Percentiles rank a stretch among this genome's conserved stretches.
Evolutionary conservation across 2,888 invertebrate genomes (phyloP).

Genomic region (Thera britannica): DNA sequence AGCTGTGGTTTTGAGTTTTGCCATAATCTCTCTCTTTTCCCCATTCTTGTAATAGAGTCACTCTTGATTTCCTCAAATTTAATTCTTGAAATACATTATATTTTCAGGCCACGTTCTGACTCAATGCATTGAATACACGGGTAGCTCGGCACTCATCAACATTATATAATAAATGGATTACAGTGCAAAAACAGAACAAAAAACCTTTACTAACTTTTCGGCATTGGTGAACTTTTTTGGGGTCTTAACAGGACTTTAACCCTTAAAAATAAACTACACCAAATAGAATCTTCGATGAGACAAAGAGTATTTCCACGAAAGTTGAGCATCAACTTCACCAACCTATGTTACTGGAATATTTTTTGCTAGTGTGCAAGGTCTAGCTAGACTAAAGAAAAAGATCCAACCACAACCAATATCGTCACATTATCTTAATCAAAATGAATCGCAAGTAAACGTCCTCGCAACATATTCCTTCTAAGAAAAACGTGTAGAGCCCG

Average conservation of each 20-base stretch:
- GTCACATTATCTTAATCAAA: conserved; percentile 61
- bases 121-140: conserved; percentile 21
- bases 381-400: neutral
- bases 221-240: too few species aligned
- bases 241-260: too few species aligned
- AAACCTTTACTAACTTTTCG: neutral
- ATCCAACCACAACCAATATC: conserved; percentile 36
- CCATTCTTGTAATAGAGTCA: conserved; percentile 36
- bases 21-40: conserved; percentile 1
- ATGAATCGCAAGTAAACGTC: conserved; percentile 54
- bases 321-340: too few species aligned
- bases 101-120: conserved; percentile 30
- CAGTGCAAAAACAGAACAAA: neutral
- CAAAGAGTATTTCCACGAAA: too few species aligned
- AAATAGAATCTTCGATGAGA: too few species aligned
- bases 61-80: conserved; percentile 39
- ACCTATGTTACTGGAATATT: too few species aligned
- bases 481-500: conserved; percentile 51
- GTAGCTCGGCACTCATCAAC: neutral
- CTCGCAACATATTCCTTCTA: conserved; percentile 50
- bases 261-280: too few species aligned
- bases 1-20: conserved; percentile 18
- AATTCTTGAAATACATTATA: conserved; percentile 29
- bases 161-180: neutral
- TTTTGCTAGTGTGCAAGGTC: too few species aligned